phyloP scores from a whole-genome alignment of 2,797 vertebrate species.

The Microhierax caerulescens region DNA sequence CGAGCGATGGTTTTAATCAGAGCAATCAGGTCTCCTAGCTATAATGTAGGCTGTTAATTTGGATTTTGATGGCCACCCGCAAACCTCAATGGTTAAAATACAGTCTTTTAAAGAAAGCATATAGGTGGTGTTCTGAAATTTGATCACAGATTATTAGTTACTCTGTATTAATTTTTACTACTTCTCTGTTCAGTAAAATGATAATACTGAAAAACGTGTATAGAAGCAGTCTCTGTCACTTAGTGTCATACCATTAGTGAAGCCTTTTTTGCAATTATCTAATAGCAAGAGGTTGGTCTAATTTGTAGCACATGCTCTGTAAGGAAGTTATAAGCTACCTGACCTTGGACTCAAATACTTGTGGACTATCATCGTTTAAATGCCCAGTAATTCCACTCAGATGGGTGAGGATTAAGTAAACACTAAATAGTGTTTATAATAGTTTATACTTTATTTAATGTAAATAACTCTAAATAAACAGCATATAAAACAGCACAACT shows the following conservation, averaged over 20 bases:
- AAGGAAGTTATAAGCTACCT: background rate
- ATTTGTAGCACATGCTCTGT: background rate
- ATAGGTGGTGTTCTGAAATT: background rate
- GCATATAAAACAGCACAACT: background rate
- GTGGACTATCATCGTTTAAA: background rate
- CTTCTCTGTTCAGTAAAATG: background rate
- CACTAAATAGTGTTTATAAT: background rate
- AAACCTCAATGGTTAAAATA: background rate
- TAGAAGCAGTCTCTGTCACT: background rate
- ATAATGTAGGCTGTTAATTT: background rate
- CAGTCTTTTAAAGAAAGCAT: background rate
- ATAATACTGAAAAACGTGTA: background rate
- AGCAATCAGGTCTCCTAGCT: background rate
- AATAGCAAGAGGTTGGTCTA: background rate
- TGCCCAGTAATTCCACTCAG: background rate
- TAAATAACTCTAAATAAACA: constrained; percentile 9
- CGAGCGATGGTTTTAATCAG: background rate
- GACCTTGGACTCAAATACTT: background rate
- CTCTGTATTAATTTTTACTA: background rate
- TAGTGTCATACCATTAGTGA: background rate
- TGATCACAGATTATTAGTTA: background rate
- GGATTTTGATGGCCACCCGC: background rate
- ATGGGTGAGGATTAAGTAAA: background rate
- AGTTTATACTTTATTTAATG: background rate
- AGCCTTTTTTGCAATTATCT: background rate